A percentile compares a stretch with the other conserved stretches of the same genome.
Conservation (phyloP, 2,888 invertebrate species). For the Cloeon dipterum region DNA sequence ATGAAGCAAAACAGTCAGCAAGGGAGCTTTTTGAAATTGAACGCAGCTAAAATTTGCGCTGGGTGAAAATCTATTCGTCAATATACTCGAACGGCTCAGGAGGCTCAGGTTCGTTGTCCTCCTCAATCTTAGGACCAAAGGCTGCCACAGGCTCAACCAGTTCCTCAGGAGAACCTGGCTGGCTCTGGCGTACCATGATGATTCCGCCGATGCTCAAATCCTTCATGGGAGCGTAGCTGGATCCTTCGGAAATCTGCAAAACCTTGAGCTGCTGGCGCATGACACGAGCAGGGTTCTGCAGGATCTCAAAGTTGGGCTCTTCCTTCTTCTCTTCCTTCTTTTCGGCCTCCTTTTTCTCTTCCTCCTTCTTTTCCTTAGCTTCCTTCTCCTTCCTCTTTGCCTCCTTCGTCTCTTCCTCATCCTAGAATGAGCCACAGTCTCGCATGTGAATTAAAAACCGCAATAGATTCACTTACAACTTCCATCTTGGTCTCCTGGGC, state of each 20-base stretch:
- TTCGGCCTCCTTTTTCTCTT: constrained; percentile 17
- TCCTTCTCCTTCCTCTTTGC: constrained; percentile 18
- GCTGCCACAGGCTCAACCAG: constrained; percentile 70
- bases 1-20: too few relatives aligned
- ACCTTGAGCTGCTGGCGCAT: constrained; percentile 60
- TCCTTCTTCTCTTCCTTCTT: constrained; percentile 34
- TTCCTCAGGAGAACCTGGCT: constrained; percentile 47
- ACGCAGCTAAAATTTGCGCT: too few relatives aligned
- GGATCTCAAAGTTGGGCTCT: constrained; percentile 75
- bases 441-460: not conserved
- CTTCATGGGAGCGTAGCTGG: constrained; percentile 66
- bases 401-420: constrained; percentile 29
- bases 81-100: constrained; percentile 94
- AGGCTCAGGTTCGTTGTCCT: constrained; percentile 89
- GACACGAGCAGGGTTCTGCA: constrained; percentile 85
- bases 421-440: constrained; percentile 6
- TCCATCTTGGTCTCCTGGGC: constrained; percentile 21
- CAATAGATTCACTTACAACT: too few relatives aligned
- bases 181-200: constrained; percentile 74
- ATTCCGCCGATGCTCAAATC: constrained; percentile 89
- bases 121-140: constrained; percentile 75
- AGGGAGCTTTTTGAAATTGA: too few relatives aligned
- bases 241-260: constrained; percentile 55
- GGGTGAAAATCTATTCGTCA: constrained; percentile 62
- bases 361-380: constrained; percentile 22